phyloP scores from a whole-genome alignment of 1,140 invertebrate species.

The Daktulosphaira vitifoliae region DNA sequence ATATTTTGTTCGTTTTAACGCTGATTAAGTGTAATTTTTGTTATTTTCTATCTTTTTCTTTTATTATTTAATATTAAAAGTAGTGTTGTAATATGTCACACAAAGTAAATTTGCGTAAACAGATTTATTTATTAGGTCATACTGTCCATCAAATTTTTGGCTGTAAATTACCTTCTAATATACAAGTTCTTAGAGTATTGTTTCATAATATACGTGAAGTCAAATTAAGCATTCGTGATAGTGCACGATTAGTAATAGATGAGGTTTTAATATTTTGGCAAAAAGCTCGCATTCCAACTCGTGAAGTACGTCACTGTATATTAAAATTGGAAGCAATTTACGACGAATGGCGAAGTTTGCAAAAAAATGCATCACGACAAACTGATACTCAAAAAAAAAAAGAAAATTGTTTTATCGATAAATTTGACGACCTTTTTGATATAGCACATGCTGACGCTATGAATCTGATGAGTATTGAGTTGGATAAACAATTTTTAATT shows the following conservation, averaged over 20 bases:
- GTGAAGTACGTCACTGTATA: slow-evolving; percentile 34
- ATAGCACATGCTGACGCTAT: slow-evolving; percentile 38
- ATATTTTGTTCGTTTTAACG: too few relatives aligned
- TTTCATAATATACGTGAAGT: slow-evolving; percentile 34
- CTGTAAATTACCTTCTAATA: slow-evolving; percentile 36
- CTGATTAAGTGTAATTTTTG: too few relatives aligned
- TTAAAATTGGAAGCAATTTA: slow-evolving; percentile 35
- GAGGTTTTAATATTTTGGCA: slow-evolving; percentile 28
- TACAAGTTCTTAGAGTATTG: slow-evolving; percentile 37
- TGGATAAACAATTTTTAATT: slow-evolving; percentile 36
- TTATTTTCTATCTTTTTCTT: too few relatives aligned
- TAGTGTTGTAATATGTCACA: too few relatives aligned
- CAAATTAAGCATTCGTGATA: slow-evolving; percentile 2
- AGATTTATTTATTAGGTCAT: not conserved
- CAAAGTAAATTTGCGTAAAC: not conserved
- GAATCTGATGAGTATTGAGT: slow-evolving; percentile 31
- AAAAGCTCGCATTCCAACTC: slow-evolving; percentile 30
- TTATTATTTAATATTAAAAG: too few relatives aligned
- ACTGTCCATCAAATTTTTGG: slow-evolving; percentile 32
- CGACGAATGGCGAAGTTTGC: slow-evolving; percentile 34
- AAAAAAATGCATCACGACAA: slow-evolving; percentile 20
- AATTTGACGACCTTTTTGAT: slow-evolving; percentile 39
- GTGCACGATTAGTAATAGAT: not conserved
- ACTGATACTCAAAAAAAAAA: slow-evolving; percentile 30
- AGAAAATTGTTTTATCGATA: slow-evolving; percentile 34